These are phyloP conservation scores for Elgaria multicarinata DNA, from an alignment of 2,113 vertebrate species.

Conservation along the genomic window DNA sequence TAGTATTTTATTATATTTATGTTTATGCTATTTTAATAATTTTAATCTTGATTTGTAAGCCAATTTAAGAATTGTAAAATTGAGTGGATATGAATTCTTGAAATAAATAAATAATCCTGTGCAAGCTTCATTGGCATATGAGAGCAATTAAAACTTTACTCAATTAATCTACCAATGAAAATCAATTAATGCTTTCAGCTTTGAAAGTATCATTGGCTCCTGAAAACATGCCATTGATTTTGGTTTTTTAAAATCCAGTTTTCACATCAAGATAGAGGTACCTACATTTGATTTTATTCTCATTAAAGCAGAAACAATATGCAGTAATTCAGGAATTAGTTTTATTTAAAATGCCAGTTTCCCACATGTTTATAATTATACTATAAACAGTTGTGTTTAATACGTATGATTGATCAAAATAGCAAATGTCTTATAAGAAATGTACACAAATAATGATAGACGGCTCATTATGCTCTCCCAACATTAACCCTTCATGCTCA, in stretches of 20 bases:
- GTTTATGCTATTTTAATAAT: neutral
- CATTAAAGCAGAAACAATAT: neutral
- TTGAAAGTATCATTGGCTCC: neutral
- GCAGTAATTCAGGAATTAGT: neutral
- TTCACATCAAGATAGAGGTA: neutral
- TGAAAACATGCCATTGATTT: neutral
- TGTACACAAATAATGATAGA: neutral
- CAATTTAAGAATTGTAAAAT: conserved; percentile 7
- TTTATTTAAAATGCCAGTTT: neutral
- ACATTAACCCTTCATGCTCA: neutral
- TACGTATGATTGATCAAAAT: neutral
- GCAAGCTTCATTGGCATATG: neutral
- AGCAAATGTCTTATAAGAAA: neutral
- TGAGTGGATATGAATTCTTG: neutral
- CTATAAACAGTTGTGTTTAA: neutral
- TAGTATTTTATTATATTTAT: neutral
- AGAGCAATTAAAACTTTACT: neutral
- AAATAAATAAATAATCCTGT: neutral
- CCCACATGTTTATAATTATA: neutral
- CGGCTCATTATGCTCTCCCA: too few species aligned
- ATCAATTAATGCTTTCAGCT: neutral
- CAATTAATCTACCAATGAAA: conserved; percentile 11
- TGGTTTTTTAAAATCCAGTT: neutral
- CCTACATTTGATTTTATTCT: neutral
- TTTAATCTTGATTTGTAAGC: neutral